phyloP scores from a whole-genome alignment of 2,888 invertebrate species.

The Lysandra coridon region DNA sequence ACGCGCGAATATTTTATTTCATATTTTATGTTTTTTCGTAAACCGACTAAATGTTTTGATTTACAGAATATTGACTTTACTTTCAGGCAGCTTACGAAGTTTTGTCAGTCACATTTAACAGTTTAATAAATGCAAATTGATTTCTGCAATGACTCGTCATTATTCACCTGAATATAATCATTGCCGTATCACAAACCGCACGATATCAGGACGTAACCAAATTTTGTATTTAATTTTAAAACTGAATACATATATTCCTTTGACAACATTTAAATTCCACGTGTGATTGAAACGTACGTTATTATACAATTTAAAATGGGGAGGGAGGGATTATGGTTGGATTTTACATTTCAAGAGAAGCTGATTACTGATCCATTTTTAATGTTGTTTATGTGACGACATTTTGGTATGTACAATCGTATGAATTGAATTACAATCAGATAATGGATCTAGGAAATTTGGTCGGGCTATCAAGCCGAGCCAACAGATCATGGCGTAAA shows the following conservation, averaged over 20 bases:
- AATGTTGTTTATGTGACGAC: background rate
- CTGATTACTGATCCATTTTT: conserved; percentile 13
- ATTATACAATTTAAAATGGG: conserved; percentile 14
- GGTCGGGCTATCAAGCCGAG: no score
- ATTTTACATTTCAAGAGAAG: conserved; percentile 4
- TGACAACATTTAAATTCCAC: conserved; percentile 23
- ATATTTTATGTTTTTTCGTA: background rate
- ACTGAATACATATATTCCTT: conserved; percentile 26
- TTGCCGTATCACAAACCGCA: conserved; percentile 21
- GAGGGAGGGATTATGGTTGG: background rate
- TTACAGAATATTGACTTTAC: background rate
- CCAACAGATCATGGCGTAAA: no score
- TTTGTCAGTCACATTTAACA: background rate
- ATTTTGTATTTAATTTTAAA: conserved; percentile 27
- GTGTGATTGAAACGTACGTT: conserved; percentile 16
- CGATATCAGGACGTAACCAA: conserved; percentile 4
- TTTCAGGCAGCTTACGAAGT: background rate
- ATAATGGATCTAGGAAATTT: no score
- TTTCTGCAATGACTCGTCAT: conserved; percentile 8
- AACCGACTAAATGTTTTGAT: no score
- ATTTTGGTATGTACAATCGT: background rate
- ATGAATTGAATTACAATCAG: no score
- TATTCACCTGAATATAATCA: conserved; percentile 8
- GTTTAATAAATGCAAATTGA: conserved; percentile 9
- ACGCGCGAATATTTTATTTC: background rate